Base-by-base conservation (phyloP, 1,140 invertebrate species). In the Pseudoatta argentina region DNA sequence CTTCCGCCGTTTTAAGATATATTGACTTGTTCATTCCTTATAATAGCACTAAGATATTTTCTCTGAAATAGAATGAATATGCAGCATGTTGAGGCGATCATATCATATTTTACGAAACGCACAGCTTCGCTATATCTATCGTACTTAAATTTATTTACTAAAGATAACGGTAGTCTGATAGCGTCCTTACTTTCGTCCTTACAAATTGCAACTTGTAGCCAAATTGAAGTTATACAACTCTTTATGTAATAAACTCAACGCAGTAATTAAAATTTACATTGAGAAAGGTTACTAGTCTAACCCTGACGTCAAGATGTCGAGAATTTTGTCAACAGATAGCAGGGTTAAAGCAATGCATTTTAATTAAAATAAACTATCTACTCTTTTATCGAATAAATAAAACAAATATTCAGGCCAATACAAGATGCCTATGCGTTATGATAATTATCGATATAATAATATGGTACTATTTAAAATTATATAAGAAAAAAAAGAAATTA, bases 11-110 rank as follows among this genome's bases (percentile, higher is more conserved):
- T 79, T 69, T 34, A 39, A 57, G 16, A 59, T 1, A 64, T 27
- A 21, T 66, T 14, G 12, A 14, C 12, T 79, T n/a, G n/a, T 79
- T 67, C 3, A 10, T 79, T 53, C 2, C 44, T 79, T 79, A 69
- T 27, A 53, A 57, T 34, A 14, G 10, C 4, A 61, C 44, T 78
- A 3, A 39, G 34, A 79, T 55, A 69, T 57, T 67, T 39, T 48
- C 30, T 79, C 16, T 16, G 48, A 12, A 44, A 55, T 69, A 18
- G 51, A 1, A 55, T 34, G n/a, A 67, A 53, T 61, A 44, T 34
- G 3, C 8, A 34, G 14, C 18, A 21, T 21, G 14, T 48, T 48
- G 16, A 12, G 7, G 21, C 57, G 7, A 21, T 44, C 34, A 39
- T 61, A 44, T 44, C 39, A 44, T 44, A 48, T 76, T 24, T 76